Percentiles rank a stretch among this genome's conserved stretches.
phyloP scores from a whole-genome alignment of 2,888 invertebrate genomes.

The Zaprionus bogoriensis region DNA sequence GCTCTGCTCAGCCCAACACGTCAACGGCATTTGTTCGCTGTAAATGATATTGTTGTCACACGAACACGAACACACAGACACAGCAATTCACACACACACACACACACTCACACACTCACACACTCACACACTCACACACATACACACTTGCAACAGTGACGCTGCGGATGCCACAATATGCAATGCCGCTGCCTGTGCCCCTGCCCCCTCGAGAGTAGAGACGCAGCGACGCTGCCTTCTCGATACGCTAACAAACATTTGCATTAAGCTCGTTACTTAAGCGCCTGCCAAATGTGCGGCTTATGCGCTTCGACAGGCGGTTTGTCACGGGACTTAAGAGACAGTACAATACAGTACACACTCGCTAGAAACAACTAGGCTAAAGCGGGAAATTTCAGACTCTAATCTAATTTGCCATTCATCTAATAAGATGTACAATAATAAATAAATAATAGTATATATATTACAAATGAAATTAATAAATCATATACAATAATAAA shows the following conservation, averaged over 20 bases:
- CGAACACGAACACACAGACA: conserved; percentile 32
- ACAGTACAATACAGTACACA: no score
- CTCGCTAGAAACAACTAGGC: no score
- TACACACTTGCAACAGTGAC: no score
- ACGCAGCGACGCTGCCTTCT: conserved; percentile 39
- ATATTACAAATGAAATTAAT: background rate
- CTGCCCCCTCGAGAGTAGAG: conserved; percentile 33
- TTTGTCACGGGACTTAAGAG: no score
- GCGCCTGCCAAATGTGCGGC: background rate
- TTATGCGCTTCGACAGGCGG: background rate
- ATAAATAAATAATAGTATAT: no score
- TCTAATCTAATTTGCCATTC: no score
- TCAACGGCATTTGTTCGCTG: conserved; percentile 57
- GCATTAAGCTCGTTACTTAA: conserved; percentile 17
- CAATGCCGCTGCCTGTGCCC: no score
- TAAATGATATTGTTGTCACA: conserved; percentile 71
- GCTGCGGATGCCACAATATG: conserved; percentile 25
- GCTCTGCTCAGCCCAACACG: background rate
- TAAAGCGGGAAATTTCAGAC: no score
- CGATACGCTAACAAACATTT: conserved; percentile 37
- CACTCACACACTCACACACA: no score
- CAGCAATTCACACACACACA: conserved; percentile 16
- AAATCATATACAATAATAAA: background rate
- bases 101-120: conserved; percentile 10
- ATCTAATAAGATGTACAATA: no score